Percentiles rank a stretch among this genome's conserved stretches.
These are phyloP conservation scores for Caenorhabditis sp. DNA, from an alignment of 2,888 invertebrate genomes.

Conservation along the genomic window DNA sequence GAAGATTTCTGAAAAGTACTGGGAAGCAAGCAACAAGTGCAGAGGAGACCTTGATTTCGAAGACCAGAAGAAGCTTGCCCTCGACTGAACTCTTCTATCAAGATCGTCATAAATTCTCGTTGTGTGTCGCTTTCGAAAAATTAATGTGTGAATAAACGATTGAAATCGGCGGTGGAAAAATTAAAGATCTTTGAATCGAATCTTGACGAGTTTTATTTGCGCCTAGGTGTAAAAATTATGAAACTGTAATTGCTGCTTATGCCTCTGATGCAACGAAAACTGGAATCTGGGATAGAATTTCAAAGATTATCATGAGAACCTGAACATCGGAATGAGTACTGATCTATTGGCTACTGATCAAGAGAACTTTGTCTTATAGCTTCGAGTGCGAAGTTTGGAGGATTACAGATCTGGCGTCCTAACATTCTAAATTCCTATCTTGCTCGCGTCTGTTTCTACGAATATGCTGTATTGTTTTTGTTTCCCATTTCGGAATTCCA, in stretches of 20 bases:
- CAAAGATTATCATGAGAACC: constrained; percentile 4
- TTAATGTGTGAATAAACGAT: constrained; percentile 28
- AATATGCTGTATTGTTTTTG: no score
- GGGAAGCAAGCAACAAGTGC: constrained; percentile 47
- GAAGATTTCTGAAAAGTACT: constrained; percentile 54
- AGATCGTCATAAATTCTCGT: constrained; percentile 33
- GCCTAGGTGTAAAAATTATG: constrained; percentile 16
- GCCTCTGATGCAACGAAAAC: constrained; percentile 17
- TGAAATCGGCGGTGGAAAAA: constrained; percentile 22
- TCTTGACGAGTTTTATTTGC: constrained; percentile 19
- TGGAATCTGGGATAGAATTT: neutral
- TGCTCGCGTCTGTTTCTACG: no score
- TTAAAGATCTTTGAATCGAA: constrained; percentile 16
- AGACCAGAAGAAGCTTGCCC: constrained; percentile 27
- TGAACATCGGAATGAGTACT: neutral
- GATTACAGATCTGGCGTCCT: no score
- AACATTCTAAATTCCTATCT: no score
- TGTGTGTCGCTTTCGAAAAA: constrained; percentile 8
- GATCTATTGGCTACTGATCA: neutral
- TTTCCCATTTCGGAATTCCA: no score
- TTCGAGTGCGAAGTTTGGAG: no score
- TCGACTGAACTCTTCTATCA: constrained; percentile 29
- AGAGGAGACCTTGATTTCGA: constrained; percentile 51
- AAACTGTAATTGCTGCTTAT: constrained; percentile 10
- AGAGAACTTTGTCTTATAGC: neutral